These are phyloP conservation scores for Rhagophthalmus giganteus DNA, from an alignment of 2,888 invertebrate genomes.

Conservation along the genomic window DNA sequence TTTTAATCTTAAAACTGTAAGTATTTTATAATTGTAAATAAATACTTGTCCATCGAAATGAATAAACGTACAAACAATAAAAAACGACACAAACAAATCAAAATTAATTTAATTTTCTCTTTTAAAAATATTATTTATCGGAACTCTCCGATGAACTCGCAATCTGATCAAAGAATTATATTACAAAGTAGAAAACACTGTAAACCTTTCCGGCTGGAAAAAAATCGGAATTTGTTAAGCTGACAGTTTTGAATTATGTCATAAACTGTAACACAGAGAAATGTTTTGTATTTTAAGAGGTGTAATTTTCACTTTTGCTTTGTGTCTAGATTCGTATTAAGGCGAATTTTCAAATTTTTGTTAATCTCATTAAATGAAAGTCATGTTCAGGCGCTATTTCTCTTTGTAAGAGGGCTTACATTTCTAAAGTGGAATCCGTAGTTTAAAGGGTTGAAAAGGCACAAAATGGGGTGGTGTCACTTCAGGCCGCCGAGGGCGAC, in stretches of 20 bases:
- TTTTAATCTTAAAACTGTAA: no score
- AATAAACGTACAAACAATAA: no score
- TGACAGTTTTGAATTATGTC: constrained; percentile 1
- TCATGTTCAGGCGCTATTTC: constrained; percentile 17
- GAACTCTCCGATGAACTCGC: no score
- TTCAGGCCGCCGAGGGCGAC: constrained; percentile 29
- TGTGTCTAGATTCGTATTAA: neutral
- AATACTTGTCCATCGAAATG: no score
- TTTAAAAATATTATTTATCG: no score
- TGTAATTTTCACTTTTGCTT: neutral
- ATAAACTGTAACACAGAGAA: neutral
- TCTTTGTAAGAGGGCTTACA: constrained; percentile 13
- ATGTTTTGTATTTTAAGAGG: neutral
- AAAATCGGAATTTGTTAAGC: constrained; percentile 1
- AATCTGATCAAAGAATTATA: no score
- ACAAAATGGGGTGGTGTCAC: constrained; percentile 26
- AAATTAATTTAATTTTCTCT: no score
- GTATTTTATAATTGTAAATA: no score
- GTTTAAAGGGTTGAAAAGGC: constrained; percentile 32
- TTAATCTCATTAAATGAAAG: constrained; percentile 15
- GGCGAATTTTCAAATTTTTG: constrained; percentile 4
- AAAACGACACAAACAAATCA: no score
- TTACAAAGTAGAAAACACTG: neutral
- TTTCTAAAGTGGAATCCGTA: constrained; percentile 21
- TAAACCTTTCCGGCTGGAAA: neutral